Evolutionary conservation across 2,888 invertebrate species (phyloP), one percentile per base, ranked within the genome.

Genomic region (Acheta domesticus): DNA sequence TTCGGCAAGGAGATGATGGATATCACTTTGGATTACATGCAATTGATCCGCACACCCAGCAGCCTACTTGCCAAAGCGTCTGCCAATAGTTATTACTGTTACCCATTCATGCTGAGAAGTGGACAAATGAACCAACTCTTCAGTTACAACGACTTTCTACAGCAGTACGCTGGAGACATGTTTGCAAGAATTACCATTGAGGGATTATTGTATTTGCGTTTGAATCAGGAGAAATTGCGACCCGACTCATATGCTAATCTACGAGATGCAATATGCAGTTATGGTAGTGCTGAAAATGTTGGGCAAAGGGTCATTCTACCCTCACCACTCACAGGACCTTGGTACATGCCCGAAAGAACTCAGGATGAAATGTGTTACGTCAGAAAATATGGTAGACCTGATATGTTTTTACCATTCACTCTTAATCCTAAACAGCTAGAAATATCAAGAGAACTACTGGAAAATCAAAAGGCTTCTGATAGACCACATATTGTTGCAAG

Each of bases 301-400:
- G 23, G 23, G 23, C 23, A 23, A 23, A 23, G 23, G 23, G 23
- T 23, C 23, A 23, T 23, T 23, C 23, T 23, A 23, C 23, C 2
- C 2, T 83, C 84, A 49, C 79, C 83, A n/a, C 85, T 80, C 76
- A 83, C 81, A 11, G 83, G 86, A n/a, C 86, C 86, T 79, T 81
- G 87, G 19, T 83, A 86, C 81, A 86, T 87, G 86, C 85, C 85
- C 79, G 84, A 86, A 82, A 81, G 83, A 74, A 83, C 84, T 11
- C 85, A 86, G 82, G 86, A 86, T 82, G 86, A 85, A 5, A 84
- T 85, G 84, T 82, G 84, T 11, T 86, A 85, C 80, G 86, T 87
- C 8, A 75, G 83, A 21, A 81, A 84, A 74, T 86, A 83, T 83
- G 87, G 86, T 0, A 80, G 83, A 48, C 86, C 86, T n/a, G 85